phyloP scores from a whole-genome alignment of 2,797 vertebrate species.

The Netta rufina region DNA sequence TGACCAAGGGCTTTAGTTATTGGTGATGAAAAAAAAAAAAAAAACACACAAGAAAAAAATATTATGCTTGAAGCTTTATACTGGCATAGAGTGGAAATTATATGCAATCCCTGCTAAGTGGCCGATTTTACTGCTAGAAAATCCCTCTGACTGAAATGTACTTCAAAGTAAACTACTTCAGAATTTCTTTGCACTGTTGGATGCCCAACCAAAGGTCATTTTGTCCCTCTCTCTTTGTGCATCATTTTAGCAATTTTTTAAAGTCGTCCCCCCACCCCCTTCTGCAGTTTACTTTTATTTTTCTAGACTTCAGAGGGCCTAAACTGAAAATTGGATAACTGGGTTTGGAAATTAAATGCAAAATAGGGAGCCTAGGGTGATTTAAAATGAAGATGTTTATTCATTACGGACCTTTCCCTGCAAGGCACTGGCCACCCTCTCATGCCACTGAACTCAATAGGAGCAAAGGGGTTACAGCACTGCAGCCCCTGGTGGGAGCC shows the following conservation, averaged over 20 bases:
- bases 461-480: not conserved
- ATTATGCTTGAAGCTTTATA: constrained; percentile 52
- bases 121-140: constrained; percentile 66
- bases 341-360: constrained; percentile 10
- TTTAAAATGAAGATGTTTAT: constrained; percentile 38
- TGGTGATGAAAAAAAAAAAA: constrained; percentile 38
- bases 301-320: constrained; percentile 33
- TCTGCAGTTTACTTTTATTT: constrained; percentile 24
- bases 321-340: constrained; percentile 43
- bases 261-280: not conserved
- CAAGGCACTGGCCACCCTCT: not conserved
- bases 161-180: constrained; percentile 61
- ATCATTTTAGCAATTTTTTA: constrained; percentile 51
- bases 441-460: not conserved
- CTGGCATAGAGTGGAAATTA: constrained; percentile 53
- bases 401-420: not conserved
- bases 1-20: constrained; percentile 45
- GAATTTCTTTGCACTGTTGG: constrained; percentile 62
- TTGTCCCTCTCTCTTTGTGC: constrained; percentile 43
- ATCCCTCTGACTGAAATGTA: constrained; percentile 65
- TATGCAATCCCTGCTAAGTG: constrained; percentile 70
- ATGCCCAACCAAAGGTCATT: constrained; percentile 68
- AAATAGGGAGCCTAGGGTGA: constrained; percentile 2
- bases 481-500: not conserved
- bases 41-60: constrained; percentile 30